Percentiles rank a stretch among this genome's conserved stretches.
Evolutionary conservation across 2,797 vertebrate genomes (phyloP).

Genomic region (Chelmon rostratus): DNA sequence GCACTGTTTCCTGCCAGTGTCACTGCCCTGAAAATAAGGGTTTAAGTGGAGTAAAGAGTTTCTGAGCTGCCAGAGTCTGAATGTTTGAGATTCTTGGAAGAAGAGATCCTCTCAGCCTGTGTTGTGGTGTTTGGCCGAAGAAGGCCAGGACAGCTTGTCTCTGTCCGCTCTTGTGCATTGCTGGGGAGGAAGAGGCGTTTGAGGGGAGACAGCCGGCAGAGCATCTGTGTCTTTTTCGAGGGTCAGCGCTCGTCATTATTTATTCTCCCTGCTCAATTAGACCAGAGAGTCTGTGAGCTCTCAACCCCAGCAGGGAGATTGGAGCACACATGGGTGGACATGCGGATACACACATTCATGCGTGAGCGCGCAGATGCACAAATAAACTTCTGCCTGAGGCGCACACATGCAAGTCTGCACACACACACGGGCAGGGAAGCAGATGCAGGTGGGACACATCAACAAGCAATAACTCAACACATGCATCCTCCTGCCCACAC

Average conservation of each 20-base stretch:
- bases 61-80: conserved; percentile 45
- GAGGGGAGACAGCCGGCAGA: conserved; percentile 26
- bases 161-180: neutral
- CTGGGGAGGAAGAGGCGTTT: conserved; percentile 13
- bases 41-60: conserved; percentile 33
- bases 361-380: conserved; percentile 33
- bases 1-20: conserved; percentile 59
- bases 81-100: conserved; percentile 61
- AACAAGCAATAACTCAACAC: conserved; percentile 51
- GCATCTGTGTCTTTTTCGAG: conserved; percentile 22
- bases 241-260: conserved; percentile 41
- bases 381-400: conserved; percentile 38
- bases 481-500: conserved; percentile 39
- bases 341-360: conserved; percentile 35
- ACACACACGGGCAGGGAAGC: conserved; percentile 14
- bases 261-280: conserved; percentile 52
- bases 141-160: conserved; percentile 30
- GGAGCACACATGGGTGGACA: conserved; percentile 5
- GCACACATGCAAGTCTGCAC: conserved; percentile 17
- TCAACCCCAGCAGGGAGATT: neutral
- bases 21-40: conserved; percentile 55
- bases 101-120: conserved; percentile 12
- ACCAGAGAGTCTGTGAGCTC: conserved; percentile 39
- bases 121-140: conserved; percentile 38
- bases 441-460: conserved; percentile 43